These are phyloP conservation scores for Acanthis flammea DNA, from an alignment of 2,797 vertebrate genomes.

Conservation along the genomic window DNA sequence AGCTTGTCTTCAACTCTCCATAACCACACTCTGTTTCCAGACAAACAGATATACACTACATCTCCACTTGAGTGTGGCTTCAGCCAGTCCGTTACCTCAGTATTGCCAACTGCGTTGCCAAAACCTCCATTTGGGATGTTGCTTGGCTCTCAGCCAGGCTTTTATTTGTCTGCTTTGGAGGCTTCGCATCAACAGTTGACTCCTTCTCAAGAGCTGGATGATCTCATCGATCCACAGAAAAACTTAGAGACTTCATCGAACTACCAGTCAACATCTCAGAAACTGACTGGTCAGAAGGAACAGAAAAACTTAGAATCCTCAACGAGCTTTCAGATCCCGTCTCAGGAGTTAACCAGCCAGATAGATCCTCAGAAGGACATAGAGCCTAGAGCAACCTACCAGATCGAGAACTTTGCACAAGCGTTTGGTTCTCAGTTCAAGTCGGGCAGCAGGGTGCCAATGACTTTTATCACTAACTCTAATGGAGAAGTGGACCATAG, in stretches of 20 bases:
- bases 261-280: conserved; percentile 90
- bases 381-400: conserved; percentile 89
- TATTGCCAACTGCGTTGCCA: conserved; percentile 88
- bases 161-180: conserved; percentile 91
- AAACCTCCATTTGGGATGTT: conserved; percentile 98
- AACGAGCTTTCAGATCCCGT: conserved; percentile 85
- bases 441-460: conserved; percentile 94
- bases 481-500: conserved; percentile 93
- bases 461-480: conserved; percentile 89
- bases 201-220: conserved; percentile 97
- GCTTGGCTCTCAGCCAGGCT: conserved; percentile 89
- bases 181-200: conserved; percentile 96
- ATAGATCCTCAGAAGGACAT: conserved; percentile 90
- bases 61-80: conserved; percentile 94
- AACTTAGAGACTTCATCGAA: conserved; percentile 84
- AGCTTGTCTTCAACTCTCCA: conserved; percentile 87
- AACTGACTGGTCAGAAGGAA: conserved; percentile 89
- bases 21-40: conserved; percentile 89
- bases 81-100: conserved; percentile 90
- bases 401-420: conserved; percentile 99
- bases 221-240: conserved; percentile 95
- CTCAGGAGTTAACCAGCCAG: conserved; percentile 88
- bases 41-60: conserved; percentile 92
- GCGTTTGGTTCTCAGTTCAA: conserved; percentile 99
- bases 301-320: conserved; percentile 83